phyloP scores from a whole-genome alignment of 2,888 invertebrate genomes.

The Leistus spinibarbis region DNA sequence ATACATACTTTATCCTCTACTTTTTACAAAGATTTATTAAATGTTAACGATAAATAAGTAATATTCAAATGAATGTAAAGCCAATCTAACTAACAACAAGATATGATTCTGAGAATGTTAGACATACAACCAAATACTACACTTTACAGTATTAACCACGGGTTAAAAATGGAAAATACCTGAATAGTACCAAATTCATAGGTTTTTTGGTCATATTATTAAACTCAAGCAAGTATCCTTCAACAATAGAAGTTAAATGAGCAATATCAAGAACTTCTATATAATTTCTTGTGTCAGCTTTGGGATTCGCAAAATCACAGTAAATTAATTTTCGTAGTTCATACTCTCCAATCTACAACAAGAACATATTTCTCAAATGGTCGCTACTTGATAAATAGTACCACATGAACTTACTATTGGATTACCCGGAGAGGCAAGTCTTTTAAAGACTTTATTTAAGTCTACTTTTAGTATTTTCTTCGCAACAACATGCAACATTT shows the following conservation, averaged over 20 bases:
- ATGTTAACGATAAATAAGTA: too few relatives aligned
- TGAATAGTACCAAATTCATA: constrained; percentile 92
- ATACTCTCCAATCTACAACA: constrained; percentile 71
- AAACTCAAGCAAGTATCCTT: constrained; percentile 86
- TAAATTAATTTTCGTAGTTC: constrained; percentile 87
- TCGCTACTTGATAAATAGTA: too few relatives aligned
- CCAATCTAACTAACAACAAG: too few relatives aligned
- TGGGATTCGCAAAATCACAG: constrained; percentile 95
- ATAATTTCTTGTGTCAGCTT: constrained; percentile 86
- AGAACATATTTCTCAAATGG: not conserved
- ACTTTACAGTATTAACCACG: too few relatives aligned
- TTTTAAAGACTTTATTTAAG: constrained; percentile 72
- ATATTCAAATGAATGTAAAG: too few relatives aligned
- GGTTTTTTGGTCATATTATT: constrained; percentile 96
- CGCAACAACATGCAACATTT: constrained; percentile 69
- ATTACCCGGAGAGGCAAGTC: constrained; percentile 61
- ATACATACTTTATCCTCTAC: too few relatives aligned
- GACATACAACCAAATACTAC: too few relatives aligned
- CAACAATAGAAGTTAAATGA: constrained; percentile 79
- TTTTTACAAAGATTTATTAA: too few relatives aligned
- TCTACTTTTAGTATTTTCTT: constrained; percentile 66
- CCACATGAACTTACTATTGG: constrained; percentile 42
- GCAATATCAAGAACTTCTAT: constrained; percentile 87
- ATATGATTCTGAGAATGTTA: too few relatives aligned
- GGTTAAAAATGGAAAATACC: constrained; percentile 59